phyloP scores from a whole-genome alignment of 2,797 vertebrate genomes.

The Sebastes glaucus region DNA sequence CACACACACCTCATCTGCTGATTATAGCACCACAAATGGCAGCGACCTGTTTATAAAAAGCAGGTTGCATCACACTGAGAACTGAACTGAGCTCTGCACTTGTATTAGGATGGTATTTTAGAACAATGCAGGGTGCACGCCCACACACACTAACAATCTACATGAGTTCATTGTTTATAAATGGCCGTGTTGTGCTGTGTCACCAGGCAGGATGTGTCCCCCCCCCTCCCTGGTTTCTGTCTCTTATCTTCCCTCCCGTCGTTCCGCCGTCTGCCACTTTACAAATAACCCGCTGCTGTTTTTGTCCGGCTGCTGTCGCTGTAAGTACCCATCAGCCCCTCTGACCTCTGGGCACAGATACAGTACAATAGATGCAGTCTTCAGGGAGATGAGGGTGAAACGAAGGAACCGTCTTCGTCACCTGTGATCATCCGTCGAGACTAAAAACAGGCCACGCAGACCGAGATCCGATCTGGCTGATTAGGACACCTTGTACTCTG shows the following conservation, averaged over 20 bases:
- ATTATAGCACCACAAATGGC: conserved; percentile 22
- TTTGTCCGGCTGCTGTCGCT: neutral
- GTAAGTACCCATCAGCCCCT: conserved; percentile 9
- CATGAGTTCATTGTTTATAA: conserved; percentile 62
- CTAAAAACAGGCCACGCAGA: conserved; percentile 8
- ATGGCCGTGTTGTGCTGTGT: conserved; percentile 38
- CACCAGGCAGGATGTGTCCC: conserved; percentile 44
- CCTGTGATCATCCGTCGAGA: conserved; percentile 28
- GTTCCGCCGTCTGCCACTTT: conserved; percentile 69
- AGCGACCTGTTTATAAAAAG: neutral
- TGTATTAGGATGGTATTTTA: neutral
- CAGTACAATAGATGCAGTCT: conserved; percentile 32
- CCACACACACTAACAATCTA: neutral
- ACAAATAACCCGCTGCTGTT: conserved; percentile 62
- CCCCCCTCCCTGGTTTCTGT: neutral
- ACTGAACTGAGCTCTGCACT: neutral
- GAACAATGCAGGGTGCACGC: conserved; percentile 22
- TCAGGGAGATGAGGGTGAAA: conserved; percentile 35
- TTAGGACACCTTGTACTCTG: neutral
- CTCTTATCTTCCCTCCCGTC: conserved; percentile 32
- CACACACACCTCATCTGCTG: conserved; percentile 16
- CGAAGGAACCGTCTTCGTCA: neutral
- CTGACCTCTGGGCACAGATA: neutral
- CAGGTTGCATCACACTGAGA: conserved; percentile 42
- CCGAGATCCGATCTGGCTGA: neutral